phyloP scores from a whole-genome alignment of 2,888 invertebrate genomes.

The Dasysyrphus albostriatus region DNA sequence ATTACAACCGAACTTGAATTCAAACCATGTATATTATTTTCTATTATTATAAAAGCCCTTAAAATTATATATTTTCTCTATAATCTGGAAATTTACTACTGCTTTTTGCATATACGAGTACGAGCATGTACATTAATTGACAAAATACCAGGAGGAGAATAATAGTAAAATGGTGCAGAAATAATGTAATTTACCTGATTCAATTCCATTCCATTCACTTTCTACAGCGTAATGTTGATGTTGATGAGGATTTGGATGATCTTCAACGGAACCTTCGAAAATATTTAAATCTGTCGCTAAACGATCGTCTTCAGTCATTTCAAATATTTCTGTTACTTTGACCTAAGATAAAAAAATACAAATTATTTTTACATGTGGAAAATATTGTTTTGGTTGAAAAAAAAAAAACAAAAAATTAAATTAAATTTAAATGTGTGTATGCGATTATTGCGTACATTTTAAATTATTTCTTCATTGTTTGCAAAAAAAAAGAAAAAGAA shows the following conservation, averaged over 20 bases:
- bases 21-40: too few relatives aligned
- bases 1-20: too few relatives aligned
- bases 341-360: slow-evolving; percentile 84
- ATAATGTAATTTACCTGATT: slow-evolving; percentile 80
- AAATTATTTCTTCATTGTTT: not conserved
- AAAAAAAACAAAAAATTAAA: not conserved
- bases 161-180: not conserved
- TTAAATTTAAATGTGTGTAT: not conserved
- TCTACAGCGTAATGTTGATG: slow-evolving; percentile 81
- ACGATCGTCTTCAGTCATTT: slow-evolving; percentile 91
- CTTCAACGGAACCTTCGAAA: slow-evolving; percentile 82
- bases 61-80: not conserved
- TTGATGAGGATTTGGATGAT: slow-evolving; percentile 82
- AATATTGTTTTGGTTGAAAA: not conserved
- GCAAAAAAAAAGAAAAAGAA: not conserved
- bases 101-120: not conserved
- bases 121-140: not conserved
- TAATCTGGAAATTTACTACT: not conserved
- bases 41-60: too few relatives aligned
- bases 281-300: slow-evolving; percentile 84
- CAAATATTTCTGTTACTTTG: slow-evolving; percentile 95
- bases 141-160: slow-evolving; percentile 9
- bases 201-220: slow-evolving; percentile 83
- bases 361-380: not conserved
- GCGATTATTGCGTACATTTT: slow-evolving; percentile 7